These are phyloP conservation scores for Cotesia vestalis DNA, from an alignment of 1,140 invertebrate genomes.

Conservation along the genomic window DNA sequence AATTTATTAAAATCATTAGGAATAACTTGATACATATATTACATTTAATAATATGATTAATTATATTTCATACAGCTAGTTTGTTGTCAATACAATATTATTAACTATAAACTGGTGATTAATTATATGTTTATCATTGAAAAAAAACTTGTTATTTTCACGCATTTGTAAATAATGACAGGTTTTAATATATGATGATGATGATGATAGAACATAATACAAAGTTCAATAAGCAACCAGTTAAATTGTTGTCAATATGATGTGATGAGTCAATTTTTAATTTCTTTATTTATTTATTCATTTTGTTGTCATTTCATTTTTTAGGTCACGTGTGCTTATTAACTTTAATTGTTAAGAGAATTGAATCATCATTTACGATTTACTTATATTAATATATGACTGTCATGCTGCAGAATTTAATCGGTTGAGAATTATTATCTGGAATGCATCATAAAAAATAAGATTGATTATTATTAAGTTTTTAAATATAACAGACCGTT, in stretches of 20 bases:
- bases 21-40: too few relatives aligned
- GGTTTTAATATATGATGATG: background rate
- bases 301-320: slow-evolving; percentile 2
- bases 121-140: background rate
- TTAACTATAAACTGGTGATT: background rate
- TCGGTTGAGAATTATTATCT: too few relatives aligned
- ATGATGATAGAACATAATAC: slow-evolving; percentile 1
- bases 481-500: too few relatives aligned
- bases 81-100: too few relatives aligned
- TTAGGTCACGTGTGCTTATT: slow-evolving; percentile 23
- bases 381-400: too few relatives aligned
- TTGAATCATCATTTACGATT: background rate
- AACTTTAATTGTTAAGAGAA: slow-evolving; percentile 17
- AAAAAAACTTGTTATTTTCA: slow-evolving; percentile 7
- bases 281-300: too few relatives aligned
- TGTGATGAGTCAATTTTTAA: background rate
- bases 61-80: background rate
- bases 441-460: too few relatives aligned
- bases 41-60: too few relatives aligned
- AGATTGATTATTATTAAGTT: too few relatives aligned
- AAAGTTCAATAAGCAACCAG: background rate
- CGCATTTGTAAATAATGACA: background rate
- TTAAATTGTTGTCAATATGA: background rate
- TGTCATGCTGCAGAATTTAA: too few relatives aligned
- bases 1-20: background rate